These are phyloP conservation scores for Periophthalmodon schlosseri DNA, from an alignment of 2,113 vertebrate species.

Conservation along the genomic window DNA sequence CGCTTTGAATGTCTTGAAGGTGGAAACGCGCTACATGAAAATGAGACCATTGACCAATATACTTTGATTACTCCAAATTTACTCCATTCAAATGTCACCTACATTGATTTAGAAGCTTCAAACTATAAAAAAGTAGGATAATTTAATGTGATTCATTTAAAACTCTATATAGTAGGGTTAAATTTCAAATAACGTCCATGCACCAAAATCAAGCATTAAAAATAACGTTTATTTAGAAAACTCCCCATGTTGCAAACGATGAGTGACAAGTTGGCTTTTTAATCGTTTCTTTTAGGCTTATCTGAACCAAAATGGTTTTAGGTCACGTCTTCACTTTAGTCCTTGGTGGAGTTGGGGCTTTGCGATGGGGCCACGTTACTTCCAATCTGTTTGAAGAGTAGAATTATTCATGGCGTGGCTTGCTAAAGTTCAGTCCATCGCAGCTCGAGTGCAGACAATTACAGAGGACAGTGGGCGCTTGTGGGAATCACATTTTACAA, in stretches of 20 bases:
- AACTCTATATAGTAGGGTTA: no score
- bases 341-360: background rate
- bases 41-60: no score
- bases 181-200: no score
- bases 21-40: no score
- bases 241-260: background rate
- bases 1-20: no score
- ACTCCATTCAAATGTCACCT: no score
- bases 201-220: no score
- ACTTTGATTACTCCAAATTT: no score
- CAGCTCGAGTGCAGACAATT: conserved; percentile 64
- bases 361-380: background rate
- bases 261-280: background rate
- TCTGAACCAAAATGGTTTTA: background rate
- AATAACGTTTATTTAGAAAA: background rate
- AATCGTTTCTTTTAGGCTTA: background rate
- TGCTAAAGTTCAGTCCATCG: conserved; percentile 2
- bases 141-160: no score
- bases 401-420: conserved; percentile 2
- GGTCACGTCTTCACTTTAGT: background rate
- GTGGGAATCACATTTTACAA: conserved; percentile 55
- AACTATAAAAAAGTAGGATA: no score
- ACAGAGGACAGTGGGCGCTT: conserved; percentile 51
- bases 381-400: background rate
- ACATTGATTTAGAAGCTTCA: no score